Base-by-base conservation (phyloP, 23 tunicate genomes). In the Diplosoma virens region DNA sequence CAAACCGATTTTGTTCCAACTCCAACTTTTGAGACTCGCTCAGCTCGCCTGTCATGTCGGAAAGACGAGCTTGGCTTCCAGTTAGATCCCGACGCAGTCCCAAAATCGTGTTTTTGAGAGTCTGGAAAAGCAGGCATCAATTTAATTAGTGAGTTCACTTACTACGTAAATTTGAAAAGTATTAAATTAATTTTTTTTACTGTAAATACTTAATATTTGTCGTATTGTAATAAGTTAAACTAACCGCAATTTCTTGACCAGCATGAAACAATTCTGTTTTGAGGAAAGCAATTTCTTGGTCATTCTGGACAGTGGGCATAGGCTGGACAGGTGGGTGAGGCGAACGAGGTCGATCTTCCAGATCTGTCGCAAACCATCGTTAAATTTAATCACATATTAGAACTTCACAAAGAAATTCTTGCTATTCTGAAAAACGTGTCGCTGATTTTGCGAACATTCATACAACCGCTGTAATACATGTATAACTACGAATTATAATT, bases 1-100 rank as follows among this genome's bases (percentile, higher is more conserved):
- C n/a, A 4, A 4, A 84, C 90, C 90, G 77, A 75, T 86, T 86
- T 21, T 68, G 67, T 64, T 92, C 97, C 46, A 92, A 66, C 58
- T 92, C 89, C 60, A 75, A 73, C 48, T 92, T 92, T 54, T 68
- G 76, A 0, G 84, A 76, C 61, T 92, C 97, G 77, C 92, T 85
- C 31, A 92, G 59, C 34, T 85, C 92, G 6, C 97, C 97, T 0
- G 78, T 84, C 87, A 92, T 81, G 69, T 92, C 97, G 0, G 97
- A 92, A n/a, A 92, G 67, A 0, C 92, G 64, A 25, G 97, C 84
- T 34, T 85, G 81, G 21, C 93, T 84, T 26, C 92, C 81, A 7
- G 77, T 30, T 28, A 92, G 46, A 60, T 92, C 97, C 1, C 75
- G 70, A 36, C 66, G 84, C 80, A 92, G 63, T 4, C 67, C 87